A percentile compares a stretch with the other conserved stretches of the same genome.
Conservation (phyloP, 2,797 vertebrate species). For the Lagodon rhomboides region DNA sequence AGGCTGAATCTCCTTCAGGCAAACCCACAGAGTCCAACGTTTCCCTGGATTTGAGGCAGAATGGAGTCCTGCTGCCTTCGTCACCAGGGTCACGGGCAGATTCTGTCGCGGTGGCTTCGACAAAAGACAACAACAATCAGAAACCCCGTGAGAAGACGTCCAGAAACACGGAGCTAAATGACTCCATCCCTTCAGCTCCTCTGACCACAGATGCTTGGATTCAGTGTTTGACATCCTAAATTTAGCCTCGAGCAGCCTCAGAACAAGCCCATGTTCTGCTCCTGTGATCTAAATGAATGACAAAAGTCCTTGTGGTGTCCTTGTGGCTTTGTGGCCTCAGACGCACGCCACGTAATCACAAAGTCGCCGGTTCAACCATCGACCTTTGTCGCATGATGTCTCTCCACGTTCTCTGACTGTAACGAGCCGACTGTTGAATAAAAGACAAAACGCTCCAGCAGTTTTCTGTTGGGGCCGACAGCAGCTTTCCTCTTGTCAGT, state of each 20-base stretch:
- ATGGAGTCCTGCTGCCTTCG: background rate
- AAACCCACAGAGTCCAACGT: constrained; percentile 17
- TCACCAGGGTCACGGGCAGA: background rate
- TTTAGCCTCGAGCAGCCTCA: background rate
- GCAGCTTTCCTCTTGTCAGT: background rate
- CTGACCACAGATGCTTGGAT: background rate
- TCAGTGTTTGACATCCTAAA: constrained; percentile 1
- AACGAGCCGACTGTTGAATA: background rate
- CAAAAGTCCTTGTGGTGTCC: background rate
- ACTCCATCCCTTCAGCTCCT: background rate
- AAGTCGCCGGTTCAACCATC: background rate
- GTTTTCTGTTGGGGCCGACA: background rate
- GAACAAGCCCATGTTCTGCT: background rate
- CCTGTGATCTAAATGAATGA: background rate
- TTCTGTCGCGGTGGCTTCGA: background rate
- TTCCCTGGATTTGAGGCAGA: constrained; percentile 56
- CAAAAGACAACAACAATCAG: background rate
- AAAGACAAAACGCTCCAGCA: background rate
- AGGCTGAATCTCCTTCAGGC: constrained; percentile 30
- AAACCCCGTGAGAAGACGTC: background rate
- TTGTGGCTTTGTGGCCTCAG: background rate
- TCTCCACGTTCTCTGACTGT: background rate
- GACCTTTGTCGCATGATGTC: background rate
- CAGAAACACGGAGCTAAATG: background rate
- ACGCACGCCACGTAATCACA: constrained; percentile 3